These are phyloP conservation scores for Ciconia stormi DNA, from an alignment of 2,113 vertebrate genomes.

Conservation along the genomic window DNA sequence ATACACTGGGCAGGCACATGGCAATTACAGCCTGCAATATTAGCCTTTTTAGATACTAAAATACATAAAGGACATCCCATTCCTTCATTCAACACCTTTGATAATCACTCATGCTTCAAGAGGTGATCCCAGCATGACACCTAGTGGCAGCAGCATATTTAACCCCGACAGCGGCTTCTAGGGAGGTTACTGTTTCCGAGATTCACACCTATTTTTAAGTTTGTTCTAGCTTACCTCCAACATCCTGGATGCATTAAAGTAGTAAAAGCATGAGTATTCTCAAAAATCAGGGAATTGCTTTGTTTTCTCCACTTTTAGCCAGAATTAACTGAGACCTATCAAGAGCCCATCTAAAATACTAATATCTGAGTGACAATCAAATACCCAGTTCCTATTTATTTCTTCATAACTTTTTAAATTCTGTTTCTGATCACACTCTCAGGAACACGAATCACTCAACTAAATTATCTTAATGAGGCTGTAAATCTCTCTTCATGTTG, in stretches of 20 bases:
- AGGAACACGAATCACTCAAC: not conserved
- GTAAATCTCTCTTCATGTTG: not conserved
- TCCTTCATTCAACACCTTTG: not conserved
- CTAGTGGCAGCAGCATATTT: constrained; percentile 72
- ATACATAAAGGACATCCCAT: not conserved
- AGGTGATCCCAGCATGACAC: constrained; percentile 68
- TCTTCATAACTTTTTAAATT: not conserved
- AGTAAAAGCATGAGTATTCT: not conserved
- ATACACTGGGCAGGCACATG: not conserved
- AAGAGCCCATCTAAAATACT: not conserved
- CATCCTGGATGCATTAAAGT: not conserved
- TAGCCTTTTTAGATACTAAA: not conserved
- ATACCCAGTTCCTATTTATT: not conserved
- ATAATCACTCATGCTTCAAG: not conserved
- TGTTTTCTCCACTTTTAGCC: not conserved
- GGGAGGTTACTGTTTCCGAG: not conserved
- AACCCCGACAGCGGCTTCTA: constrained; percentile 5
- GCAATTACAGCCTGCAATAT: not conserved
- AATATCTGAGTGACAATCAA: not conserved
- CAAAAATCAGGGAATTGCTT: not conserved
- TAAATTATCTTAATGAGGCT: not conserved
- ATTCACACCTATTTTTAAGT: not conserved
- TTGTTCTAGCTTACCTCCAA: not conserved
- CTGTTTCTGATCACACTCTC: not conserved
- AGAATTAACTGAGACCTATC: not conserved